Percentiles rank a stretch among this genome's conserved stretches.
Evolutionary conservation across 2,888 invertebrate genomes (phyloP).

Genomic region (Podabrus alpinus): DNA sequence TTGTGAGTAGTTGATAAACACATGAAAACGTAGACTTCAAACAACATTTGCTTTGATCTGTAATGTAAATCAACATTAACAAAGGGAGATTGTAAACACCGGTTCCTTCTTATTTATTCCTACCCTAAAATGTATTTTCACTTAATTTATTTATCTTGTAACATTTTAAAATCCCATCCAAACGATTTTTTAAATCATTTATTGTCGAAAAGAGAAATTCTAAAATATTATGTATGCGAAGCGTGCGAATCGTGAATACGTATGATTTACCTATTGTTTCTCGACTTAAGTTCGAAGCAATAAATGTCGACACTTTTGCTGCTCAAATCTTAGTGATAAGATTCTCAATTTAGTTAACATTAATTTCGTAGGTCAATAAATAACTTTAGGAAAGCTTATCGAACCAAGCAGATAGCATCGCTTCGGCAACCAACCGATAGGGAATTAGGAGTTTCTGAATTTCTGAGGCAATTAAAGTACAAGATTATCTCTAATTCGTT

Average conservation of each 20-base stretch:
- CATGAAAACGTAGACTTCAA: constrained; percentile 13
- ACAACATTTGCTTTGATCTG: constrained; percentile 10
- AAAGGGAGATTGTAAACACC: not conserved
- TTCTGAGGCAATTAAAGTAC: not conserved
- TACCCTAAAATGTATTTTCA: not conserved
- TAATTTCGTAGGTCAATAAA: not conserved
- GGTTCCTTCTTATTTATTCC: not conserved
- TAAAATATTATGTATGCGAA: too few species aligned
- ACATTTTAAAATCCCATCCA: not conserved
- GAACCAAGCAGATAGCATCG: not conserved
- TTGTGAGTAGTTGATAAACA: constrained; percentile 11
- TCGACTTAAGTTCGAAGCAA: not conserved
- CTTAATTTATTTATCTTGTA: not conserved
- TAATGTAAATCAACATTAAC: constrained; percentile 11
- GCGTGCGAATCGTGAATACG: too few species aligned
- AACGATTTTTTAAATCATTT: not conserved
- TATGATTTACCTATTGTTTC: too few species aligned
- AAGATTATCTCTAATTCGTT: not conserved
- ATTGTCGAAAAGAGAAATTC: not conserved
- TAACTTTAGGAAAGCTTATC: not conserved
- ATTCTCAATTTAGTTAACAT: not conserved
- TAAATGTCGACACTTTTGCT: not conserved
- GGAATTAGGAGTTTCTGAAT: not conserved
- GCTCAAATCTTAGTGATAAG: not conserved
- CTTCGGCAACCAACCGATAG: not conserved